Percentiles rank a stretch among this genome's conserved stretches.
Conservation (phyloP, 2,797 vertebrate genomes). For the Hydrocynus forskahlii region DNA sequence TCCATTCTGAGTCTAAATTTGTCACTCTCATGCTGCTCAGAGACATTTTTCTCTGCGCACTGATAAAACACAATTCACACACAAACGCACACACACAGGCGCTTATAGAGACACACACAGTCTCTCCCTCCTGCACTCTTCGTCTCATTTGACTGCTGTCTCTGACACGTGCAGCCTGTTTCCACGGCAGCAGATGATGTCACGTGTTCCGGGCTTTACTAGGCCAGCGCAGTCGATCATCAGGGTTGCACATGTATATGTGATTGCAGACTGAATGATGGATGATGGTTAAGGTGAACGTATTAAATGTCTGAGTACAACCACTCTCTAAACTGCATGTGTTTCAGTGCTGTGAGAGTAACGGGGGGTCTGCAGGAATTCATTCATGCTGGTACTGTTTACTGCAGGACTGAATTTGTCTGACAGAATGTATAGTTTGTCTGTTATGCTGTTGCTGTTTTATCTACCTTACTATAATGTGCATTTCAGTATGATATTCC, state of each 20-base stretch:
- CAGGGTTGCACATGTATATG: constrained; percentile 40
- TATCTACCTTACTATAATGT: background rate
- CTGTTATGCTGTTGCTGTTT: background rate
- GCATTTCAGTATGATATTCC: constrained; percentile 4
- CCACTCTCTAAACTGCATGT: background rate
- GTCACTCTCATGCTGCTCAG: constrained; percentile 29
- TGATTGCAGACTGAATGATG: constrained; percentile 22
- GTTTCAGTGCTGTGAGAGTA: background rate
- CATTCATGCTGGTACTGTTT: background rate
- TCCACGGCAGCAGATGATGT: constrained; percentile 80
- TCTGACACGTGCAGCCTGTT: constrained; percentile 72
- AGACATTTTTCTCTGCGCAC: constrained; percentile 12
- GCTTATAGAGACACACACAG: background rate
- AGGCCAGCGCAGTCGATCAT: constrained; percentile 43
- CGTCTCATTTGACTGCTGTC: constrained; percentile 57
- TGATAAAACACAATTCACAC: background rate
- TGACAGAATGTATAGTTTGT: too few species aligned
- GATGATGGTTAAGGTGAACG: background rate
- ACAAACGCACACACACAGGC: background rate
- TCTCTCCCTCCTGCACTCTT: constrained; percentile 39
- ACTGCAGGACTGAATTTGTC: too few species aligned
- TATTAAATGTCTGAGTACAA: background rate
- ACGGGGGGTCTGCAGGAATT: background rate
- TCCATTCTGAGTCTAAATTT: constrained; percentile 22
- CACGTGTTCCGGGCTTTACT: constrained; percentile 65